Percentiles rank a stretch among this genome's conserved stretches.
phyloP scores from a whole-genome alignment of 2,113 vertebrate genomes.

The Lutjanus erythropterus region DNA sequence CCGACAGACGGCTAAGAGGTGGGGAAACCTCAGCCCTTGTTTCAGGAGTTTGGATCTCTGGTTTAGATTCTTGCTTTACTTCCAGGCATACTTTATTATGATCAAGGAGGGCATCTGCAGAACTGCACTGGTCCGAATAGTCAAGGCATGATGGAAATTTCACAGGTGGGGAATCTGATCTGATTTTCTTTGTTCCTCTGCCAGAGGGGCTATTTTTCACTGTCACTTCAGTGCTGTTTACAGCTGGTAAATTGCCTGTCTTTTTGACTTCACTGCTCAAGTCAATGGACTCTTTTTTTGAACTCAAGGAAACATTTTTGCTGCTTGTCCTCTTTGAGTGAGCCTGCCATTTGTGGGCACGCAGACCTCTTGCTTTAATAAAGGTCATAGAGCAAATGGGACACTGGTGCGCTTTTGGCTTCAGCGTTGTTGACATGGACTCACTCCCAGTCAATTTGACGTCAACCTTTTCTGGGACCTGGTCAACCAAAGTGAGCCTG shows the following conservation, averaged over 20 bases:
- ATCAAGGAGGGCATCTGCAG: conserved; percentile 56
- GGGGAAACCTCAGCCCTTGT: conserved; percentile 36
- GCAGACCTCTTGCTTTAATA: conserved; percentile 77
- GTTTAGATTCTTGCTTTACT: conserved; percentile 38
- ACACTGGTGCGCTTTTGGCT: conserved; percentile 71
- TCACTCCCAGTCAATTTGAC: neutral
- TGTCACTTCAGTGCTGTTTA: neutral
- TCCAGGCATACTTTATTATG: conserved; percentile 52
- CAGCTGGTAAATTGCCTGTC: neutral
- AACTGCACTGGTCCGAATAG: conserved; percentile 59
- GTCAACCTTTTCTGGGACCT: neutral
- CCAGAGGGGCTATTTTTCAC: neutral
- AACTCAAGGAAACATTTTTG: neutral
- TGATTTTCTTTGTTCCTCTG: conserved; percentile 13
- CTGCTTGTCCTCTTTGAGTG: conserved; percentile 62
- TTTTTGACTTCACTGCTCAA: neutral
- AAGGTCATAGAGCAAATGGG: conserved; percentile 79
- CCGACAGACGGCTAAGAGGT: conserved; percentile 14
- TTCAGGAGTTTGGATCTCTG: conserved; percentile 42
- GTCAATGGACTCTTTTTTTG: neutral
- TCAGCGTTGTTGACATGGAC: conserved; percentile 6
- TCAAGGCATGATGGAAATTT: conserved; percentile 52
- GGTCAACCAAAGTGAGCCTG: neutral
- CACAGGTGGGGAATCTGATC: neutral
- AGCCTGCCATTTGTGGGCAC: conserved; percentile 84